Evolutionary conservation across 1,140 invertebrate species (phyloP).

Genomic region (Drosophila pseudoananassae): DNA sequence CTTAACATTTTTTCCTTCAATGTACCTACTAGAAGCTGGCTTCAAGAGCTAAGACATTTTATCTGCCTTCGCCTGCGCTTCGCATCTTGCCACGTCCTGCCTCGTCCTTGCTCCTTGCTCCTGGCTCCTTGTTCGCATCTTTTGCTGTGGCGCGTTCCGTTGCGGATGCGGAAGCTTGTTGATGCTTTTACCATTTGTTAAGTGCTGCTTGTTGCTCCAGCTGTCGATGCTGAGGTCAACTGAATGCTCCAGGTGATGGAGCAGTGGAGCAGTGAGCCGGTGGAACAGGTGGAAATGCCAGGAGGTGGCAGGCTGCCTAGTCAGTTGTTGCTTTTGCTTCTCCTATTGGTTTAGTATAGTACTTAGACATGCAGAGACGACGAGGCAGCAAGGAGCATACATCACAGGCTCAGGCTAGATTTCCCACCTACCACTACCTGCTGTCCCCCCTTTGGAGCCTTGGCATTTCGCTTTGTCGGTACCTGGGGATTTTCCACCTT

Average conservation of each 20-base stretch:
- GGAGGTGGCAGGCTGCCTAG: conserved; percentile 11
- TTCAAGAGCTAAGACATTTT: conserved; percentile 73
- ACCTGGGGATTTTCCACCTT: conserved; percentile 66
- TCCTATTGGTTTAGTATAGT: conserved; percentile 68
- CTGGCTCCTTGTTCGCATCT: conserved; percentile 9
- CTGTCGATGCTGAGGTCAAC: conserved; percentile 80
- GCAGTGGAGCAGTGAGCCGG: conserved; percentile 44
- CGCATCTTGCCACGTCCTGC: neutral
- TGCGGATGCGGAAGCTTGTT: conserved; percentile 81
- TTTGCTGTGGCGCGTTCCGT: conserved; percentile 58
- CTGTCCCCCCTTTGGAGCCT: conserved; percentile 7
- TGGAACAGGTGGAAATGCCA: conserved; percentile 42
- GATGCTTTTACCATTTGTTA: conserved; percentile 83
- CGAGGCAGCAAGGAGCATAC: conserved; percentile 21
- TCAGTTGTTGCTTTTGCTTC: conserved; percentile 59
- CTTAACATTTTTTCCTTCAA: neutral
- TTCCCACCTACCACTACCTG: conserved; percentile 1
- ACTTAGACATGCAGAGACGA: conserved; percentile 68
- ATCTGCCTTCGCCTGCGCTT: conserved; percentile 56
- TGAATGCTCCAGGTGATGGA: conserved; percentile 64
- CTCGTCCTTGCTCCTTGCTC: neutral
- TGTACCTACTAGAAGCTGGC: conserved; percentile 14
- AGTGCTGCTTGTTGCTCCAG: conserved; percentile 82
- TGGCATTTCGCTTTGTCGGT: conserved; percentile 39
- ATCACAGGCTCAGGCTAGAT: conserved; percentile 48